These are phyloP conservation scores for Macroglossus sobrinus DNA, from an alignment of 2,113 vertebrate species.

Conservation along the genomic window DNA sequence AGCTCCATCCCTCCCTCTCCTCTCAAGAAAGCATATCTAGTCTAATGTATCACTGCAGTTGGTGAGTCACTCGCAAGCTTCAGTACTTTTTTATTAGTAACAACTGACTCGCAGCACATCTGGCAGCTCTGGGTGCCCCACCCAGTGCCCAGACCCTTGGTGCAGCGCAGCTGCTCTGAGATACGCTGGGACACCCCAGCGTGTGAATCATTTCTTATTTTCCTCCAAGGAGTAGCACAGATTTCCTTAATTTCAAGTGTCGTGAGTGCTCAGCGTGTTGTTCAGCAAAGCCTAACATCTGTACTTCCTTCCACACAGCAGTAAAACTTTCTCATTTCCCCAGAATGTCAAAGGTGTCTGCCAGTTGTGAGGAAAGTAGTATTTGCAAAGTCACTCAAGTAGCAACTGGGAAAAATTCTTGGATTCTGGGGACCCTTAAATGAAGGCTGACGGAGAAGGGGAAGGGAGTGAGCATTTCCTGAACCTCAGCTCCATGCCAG, in stretches of 20 bases:
- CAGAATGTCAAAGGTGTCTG: neutral
- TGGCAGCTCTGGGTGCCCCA: neutral
- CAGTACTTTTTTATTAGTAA: neutral
- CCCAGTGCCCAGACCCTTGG: neutral
- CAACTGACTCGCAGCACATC: neutral
- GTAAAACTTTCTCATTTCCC: neutral
- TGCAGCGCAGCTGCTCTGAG: neutral
- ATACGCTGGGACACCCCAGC: neutral
- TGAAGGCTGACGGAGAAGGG: neutral
- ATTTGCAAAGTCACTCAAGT: neutral
- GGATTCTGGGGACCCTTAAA: neutral
- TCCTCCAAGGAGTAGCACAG: neutral
- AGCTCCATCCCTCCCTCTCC: neutral
- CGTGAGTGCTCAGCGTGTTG: neutral
- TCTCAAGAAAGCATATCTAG: neutral
- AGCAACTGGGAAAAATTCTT: neutral
- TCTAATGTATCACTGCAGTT: neutral
- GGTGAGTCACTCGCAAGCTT: conserved; percentile 19
- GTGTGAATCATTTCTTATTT: neutral
- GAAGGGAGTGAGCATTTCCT: neutral
- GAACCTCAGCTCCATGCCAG: neutral
- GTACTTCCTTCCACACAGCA: neutral
- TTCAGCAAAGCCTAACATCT: neutral
- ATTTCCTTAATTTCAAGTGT: neutral
- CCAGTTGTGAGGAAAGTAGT: neutral